phyloP scores from a whole-genome alignment of 1,140 invertebrate species.

The Hypothenemus hampei region DNA sequence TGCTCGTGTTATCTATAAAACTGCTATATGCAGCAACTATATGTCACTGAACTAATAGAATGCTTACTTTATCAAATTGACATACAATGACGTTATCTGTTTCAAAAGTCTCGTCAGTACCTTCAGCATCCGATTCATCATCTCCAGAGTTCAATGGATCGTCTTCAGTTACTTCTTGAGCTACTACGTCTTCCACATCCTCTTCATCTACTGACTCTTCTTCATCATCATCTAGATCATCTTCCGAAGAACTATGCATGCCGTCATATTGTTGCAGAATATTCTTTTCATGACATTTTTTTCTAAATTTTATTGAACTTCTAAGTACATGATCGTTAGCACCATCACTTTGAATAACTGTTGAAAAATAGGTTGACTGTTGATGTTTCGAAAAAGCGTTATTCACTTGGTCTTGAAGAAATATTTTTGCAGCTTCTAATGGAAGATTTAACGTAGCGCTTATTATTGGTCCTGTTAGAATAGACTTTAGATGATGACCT shows the following conservation, averaged over 20 bases:
- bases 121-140: slow-evolving; percentile 94
- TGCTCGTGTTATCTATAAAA: slow-evolving; percentile 76
- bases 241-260: slow-evolving; percentile 66
- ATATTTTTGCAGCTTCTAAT: slow-evolving; percentile 65
- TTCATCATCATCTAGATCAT: slow-evolving; percentile 62
- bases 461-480: slow-evolving; percentile 75
- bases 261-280: slow-evolving; percentile 52
- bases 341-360: slow-evolving; percentile 17
- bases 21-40: background rate
- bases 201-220: slow-evolving; percentile 67
- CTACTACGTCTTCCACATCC: slow-evolving; percentile 66
- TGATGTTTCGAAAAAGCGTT: slow-evolving; percentile 49
- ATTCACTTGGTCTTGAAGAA: slow-evolving; percentile 81
- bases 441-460: slow-evolving; percentile 78
- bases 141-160: slow-evolving; percentile 87
- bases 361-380: slow-evolving; percentile 17
- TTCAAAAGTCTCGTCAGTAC: slow-evolving; percentile 85
- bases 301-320: background rate
- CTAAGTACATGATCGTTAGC: background rate
- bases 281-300: background rate
- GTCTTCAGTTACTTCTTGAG: slow-evolving; percentile 75
- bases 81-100: slow-evolving; percentile 98
- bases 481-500: slow-evolving; percentile 53
- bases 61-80: slow-evolving; percentile 84
- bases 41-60: background rate